A percentile compares a stretch with the other conserved stretches of the same genome.
phyloP scores from a whole-genome alignment of 2,113 vertebrate genomes.

The Nematolebias whitei region DNA sequence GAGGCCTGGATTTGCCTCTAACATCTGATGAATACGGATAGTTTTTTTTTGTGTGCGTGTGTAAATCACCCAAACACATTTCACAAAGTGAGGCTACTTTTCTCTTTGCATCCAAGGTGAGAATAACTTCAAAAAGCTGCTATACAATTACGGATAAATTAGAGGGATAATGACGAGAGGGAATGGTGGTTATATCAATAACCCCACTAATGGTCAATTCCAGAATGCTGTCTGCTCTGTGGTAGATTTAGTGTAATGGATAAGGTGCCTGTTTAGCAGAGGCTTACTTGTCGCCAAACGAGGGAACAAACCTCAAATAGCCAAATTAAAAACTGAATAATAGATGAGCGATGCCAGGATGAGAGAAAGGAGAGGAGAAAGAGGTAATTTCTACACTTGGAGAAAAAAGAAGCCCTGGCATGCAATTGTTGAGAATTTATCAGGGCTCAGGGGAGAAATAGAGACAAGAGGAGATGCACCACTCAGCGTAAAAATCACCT shows the following conservation, averaged over 20 bases:
- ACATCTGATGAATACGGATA: slow-evolving; percentile 27
- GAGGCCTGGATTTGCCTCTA: slow-evolving; percentile 48
- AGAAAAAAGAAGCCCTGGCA: slow-evolving; percentile 54
- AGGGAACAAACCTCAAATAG: slow-evolving; percentile 81
- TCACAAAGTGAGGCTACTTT: slow-evolving; percentile 63
- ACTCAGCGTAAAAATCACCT: slow-evolving; percentile 66
- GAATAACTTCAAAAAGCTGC: slow-evolving; percentile 67
- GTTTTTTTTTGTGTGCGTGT: slow-evolving; percentile 41
- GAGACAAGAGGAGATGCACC: slow-evolving; percentile 52
- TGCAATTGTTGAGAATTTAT: slow-evolving; percentile 75
- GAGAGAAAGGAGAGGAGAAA: slow-evolving; percentile 74
- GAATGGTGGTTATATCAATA: slow-evolving; percentile 80
- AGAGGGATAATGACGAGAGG: slow-evolving; percentile 75
- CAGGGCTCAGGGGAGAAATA: slow-evolving; percentile 60
- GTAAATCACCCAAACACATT: slow-evolving; percentile 59
- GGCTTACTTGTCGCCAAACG: slow-evolving; percentile 77
- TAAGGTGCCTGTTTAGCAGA: slow-evolving; percentile 79
- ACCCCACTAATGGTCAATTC: slow-evolving; percentile 80
- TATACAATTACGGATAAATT: slow-evolving; percentile 79
- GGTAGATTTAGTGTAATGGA: slow-evolving; percentile 80
- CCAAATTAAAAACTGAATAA: slow-evolving; percentile 85
- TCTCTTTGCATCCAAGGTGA: slow-evolving; percentile 67
- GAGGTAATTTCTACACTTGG: slow-evolving; percentile 78
- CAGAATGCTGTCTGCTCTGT: slow-evolving; percentile 74
- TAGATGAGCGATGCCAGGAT: slow-evolving; percentile 81